Percentiles rank a stretch among this genome's conserved stretches.
These are phyloP conservation scores for Ceyx cyanopectus DNA, from an alignment of 2,113 vertebrate species.

Conservation along the genomic window DNA sequence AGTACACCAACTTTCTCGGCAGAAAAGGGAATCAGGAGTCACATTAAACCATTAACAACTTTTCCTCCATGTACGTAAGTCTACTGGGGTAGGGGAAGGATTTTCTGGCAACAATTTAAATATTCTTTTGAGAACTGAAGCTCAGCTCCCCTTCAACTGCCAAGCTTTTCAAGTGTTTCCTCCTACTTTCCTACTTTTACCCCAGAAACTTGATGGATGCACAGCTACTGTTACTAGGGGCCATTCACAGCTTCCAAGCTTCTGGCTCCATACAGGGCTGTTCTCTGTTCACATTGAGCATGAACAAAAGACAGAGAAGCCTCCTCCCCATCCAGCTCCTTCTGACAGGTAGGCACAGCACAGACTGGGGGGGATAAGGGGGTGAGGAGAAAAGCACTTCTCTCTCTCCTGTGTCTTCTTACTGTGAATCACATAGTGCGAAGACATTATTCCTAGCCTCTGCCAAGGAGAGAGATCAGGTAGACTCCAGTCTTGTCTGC, in stretches of 20 bases:
- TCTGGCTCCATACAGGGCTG: neutral
- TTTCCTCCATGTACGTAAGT: neutral
- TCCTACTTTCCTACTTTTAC: neutral
- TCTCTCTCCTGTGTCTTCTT: neutral
- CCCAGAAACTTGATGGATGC: neutral
- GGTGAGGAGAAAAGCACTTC: neutral
- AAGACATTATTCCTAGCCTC: neutral
- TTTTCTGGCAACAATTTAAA: neutral
- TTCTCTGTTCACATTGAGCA: neutral
- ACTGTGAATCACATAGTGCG: neutral
- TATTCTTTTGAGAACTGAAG: neutral
- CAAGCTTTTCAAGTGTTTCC: neutral
- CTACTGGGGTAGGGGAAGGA: neutral
- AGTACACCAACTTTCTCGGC: neutral
- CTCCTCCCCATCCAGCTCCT: neutral
- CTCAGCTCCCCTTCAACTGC: neutral
- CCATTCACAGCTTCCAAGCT: neutral
- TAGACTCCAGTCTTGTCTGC: neutral
- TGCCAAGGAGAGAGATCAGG: neutral
- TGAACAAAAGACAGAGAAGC: neutral
- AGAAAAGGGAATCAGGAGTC: neutral
- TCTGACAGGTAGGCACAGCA: neutral
- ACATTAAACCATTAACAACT: neutral
- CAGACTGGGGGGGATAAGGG: neutral
- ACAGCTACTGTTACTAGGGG: neutral